Conservation (phyloP, 1,140 invertebrate genomes). For the Apocrypta bakeri region DNA sequence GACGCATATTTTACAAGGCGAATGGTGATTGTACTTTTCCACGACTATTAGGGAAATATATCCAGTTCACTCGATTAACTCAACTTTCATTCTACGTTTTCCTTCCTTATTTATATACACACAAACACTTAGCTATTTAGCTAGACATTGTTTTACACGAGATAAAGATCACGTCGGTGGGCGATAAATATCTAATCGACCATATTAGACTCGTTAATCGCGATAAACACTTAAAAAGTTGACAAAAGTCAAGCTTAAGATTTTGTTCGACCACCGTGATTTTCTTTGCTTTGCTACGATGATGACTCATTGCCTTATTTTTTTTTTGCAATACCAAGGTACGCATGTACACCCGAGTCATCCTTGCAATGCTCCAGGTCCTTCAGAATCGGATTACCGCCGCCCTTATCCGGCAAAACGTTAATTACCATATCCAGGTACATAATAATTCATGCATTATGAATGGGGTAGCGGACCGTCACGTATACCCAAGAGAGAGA, state of each 20-base stretch:
- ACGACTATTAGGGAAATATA: slow-evolving; percentile 28
- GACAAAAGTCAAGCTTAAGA: neutral
- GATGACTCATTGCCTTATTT: neutral
- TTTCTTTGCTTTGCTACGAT: neutral
- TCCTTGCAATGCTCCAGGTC: slow-evolving; percentile 42
- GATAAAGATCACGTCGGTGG: neutral
- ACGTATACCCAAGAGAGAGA: neutral
- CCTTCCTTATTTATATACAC: neutral
- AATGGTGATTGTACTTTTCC: neutral
- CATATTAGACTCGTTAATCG: neutral
- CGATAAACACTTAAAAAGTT: no score
- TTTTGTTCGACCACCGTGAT: no score
- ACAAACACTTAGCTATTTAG: neutral
- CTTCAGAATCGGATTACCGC: slow-evolving; percentile 46
- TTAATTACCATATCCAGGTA: slow-evolving; percentile 50
- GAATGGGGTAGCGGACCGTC: slow-evolving; percentile 45
- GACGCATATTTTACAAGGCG: neutral
- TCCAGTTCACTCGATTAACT: slow-evolving; percentile 17
- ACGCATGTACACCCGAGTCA: slow-evolving; percentile 16
- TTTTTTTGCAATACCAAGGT: neutral
- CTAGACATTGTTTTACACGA: no score
- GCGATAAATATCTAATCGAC: neutral
- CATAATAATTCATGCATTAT: slow-evolving; percentile 56
- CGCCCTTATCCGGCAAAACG: slow-evolving; percentile 43
- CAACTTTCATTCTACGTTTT: neutral